Evolutionary conservation across 2,797 vertebrate genomes (phyloP).

Genomic region (Rhinoraja longicauda): DNA sequence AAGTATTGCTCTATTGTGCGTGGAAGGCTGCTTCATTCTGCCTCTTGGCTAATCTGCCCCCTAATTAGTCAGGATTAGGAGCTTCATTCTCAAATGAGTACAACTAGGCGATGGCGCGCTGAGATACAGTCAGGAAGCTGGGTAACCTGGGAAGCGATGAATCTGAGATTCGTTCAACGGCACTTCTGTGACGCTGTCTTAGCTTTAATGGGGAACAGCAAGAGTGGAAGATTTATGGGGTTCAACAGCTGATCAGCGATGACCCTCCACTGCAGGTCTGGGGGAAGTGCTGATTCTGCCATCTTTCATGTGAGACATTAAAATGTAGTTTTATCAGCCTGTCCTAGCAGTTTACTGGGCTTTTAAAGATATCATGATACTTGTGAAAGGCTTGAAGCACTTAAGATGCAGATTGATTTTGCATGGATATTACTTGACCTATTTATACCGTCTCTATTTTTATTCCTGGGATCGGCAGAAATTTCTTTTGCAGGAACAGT

Average conservation of each 20-base stretch:
- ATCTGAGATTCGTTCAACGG: not conserved
- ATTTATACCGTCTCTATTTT: not conserved
- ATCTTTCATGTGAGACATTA: not conserved
- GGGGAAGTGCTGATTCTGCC: not conserved
- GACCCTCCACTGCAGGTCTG: not conserved
- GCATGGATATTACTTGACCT: not conserved
- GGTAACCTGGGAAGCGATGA: not conserved
- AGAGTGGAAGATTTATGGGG: not conserved
- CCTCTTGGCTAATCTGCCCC: not conserved
- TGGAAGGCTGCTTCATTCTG: not conserved
- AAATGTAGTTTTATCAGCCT: not conserved
- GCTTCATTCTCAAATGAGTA: slow-evolving; percentile 4
- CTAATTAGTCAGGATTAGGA: slow-evolving; percentile 33
- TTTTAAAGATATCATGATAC: not conserved
- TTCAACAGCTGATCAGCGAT: not conserved
- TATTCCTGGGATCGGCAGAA: not conserved
- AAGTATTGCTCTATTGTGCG: not conserved
- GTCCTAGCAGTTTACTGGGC: not conserved
- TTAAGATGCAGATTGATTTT: not conserved
- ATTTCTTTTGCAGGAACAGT: not conserved
- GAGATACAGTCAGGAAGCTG: not conserved
- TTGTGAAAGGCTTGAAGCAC: not conserved
- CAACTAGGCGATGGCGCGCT: not conserved
- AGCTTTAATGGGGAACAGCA: not conserved
- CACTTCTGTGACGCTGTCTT: not conserved